Evolutionary conservation across 2,797 vertebrate genomes (phyloP), one percentile per base, ranked within the genome.

Genomic region (Schizothorax lantsangensis): DNA sequence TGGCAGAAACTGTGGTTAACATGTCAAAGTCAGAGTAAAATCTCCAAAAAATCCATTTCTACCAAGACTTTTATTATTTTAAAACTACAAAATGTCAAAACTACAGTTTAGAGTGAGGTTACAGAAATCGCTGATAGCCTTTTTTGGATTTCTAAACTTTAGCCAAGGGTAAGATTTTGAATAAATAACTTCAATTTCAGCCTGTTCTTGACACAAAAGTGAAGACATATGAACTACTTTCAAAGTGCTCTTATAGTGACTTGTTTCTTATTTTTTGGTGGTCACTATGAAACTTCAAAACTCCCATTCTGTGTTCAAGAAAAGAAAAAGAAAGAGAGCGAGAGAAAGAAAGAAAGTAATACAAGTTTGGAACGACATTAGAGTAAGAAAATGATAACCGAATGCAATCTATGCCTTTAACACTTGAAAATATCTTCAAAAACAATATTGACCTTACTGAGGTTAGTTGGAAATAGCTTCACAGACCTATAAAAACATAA

Each of bases 311-410:
- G 38, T 14, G 0, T 45, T 43, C 23, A 17, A 64, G 15, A 80
- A 64, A 64, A 80, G 4, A 77, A 80, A 45, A 64, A 80, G 7
- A 77, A 80, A 45, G 10, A 64, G 30, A 30, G n/a, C n/a, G n/a
- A n/a, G n/a, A 80, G 7, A 77, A 80, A 45, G 10, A 64, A 1
- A 30, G 11, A 78, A 57, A n/a, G 45, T 77, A 17, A 36, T 6
- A 77, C 26, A 21, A 54, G 17, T 7, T 36, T 6, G 17, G 19
- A 77, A 77, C 0, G 1, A 21, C 47, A 77, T 11, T 23, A 9
- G 6, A 33, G 6, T 66, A 19, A 36, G 30, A 9, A 68, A 38
- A 69, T 38, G 17, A 69, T 38, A 19, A 38, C 8, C 9, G 17
- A 69, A 69, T 10, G 64, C 30, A 68, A 68, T 9, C 64, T 68